Evolutionary conservation across 2,113 vertebrate species (phyloP).

Genomic region (human): GRCh38 chr14:95148501-95149000

Average conservation of each 20-base stretch:
- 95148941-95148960: too few relatives aligned
- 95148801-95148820: not conserved
- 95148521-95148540: not conserved
- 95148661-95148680: constrained; percentile 49
- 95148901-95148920: too few relatives aligned
- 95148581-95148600: constrained; percentile 47
- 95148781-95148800: not conserved
- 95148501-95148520: constrained; percentile 4
- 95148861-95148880: too few relatives aligned
- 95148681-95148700: not conserved
- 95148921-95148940: too few relatives aligned
- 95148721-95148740: not conserved
- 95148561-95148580: constrained; percentile 48
- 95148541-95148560: constrained; percentile 29
- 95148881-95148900: too few relatives aligned
- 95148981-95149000: not conserved
- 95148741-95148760: constrained; percentile 9
- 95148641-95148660: constrained; percentile 42
- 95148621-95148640: constrained; percentile 50
- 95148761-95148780: not conserved
- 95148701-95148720: not conserved
- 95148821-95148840: not conserved
- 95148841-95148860: too few relatives aligned
- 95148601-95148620: constrained; percentile 57
- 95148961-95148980: not conserved